A percentile compares a stretch with the other conserved stretches of the same genome.
These are phyloP conservation scores for Cariama cristata DNA, from an alignment of 2,113 vertebrate genomes.

Conservation along the genomic window DNA sequence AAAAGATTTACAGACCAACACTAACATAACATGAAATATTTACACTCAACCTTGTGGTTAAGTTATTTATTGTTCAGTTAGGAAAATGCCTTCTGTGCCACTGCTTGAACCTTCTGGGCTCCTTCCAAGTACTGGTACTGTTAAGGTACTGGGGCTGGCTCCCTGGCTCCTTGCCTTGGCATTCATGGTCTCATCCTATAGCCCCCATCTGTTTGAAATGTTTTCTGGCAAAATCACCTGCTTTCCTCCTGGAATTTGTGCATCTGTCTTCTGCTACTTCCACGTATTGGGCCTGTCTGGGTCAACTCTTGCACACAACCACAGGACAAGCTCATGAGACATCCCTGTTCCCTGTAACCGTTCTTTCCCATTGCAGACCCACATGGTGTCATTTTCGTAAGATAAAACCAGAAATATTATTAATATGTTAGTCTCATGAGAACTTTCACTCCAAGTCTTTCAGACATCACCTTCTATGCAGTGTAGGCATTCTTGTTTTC, in stretches of 20 bases:
- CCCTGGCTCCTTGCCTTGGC: not conserved
- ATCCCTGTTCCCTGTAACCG: not conserved
- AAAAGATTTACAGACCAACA: not conserved
- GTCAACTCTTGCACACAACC: not conserved
- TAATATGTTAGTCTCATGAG: not conserved
- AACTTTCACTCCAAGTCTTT: not conserved
- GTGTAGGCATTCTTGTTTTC: not conserved
- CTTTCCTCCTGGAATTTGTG: not conserved
- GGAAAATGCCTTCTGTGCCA: not conserved
- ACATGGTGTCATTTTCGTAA: rapidly evolving
- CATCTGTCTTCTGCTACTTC: not conserved
- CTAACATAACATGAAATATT: not conserved
- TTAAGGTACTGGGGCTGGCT: not conserved
- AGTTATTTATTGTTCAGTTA: rapidly evolving
- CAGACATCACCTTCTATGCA: not conserved
- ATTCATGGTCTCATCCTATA: not conserved
- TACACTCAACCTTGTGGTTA: not conserved
- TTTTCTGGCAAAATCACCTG: not conserved
- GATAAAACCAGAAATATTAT: not conserved
- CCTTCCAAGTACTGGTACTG: not conserved
- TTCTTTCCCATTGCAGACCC: not conserved
- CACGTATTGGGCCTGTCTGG: rapidly evolving
- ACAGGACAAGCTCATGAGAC: not conserved
- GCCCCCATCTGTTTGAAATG: not conserved
- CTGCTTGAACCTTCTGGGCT: not conserved